Base-by-base conservation (phyloP, 2,888 invertebrate genomes). In the Eilema sororculum region DNA sequence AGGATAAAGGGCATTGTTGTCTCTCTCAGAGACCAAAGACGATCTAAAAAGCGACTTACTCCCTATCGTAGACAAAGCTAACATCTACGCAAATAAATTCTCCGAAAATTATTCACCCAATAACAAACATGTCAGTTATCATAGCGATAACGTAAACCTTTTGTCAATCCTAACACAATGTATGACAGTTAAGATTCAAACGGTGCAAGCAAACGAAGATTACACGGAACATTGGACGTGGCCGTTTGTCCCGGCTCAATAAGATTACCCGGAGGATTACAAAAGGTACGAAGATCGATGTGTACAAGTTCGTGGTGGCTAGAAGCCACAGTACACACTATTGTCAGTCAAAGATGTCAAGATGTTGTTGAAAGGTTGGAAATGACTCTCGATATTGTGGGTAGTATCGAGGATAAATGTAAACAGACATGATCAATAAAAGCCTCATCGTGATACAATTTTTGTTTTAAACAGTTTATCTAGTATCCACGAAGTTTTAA, bases 191-290 rank as follows among this genome's bases (percentile, higher is more conserved):
- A 65, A 65, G 30, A 65, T 65, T 74, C 67, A 76, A 80, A 79
- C 74, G 70, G 71, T 69, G 72, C 69, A 75, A 72, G 68, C 70
- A 68, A 77, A 77, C 63, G 41, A 71, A 78, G 82, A 84, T 87
- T 84, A 87, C 80, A 82, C 82, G 75, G 77, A 80, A 78, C 85
- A 81, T 85, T 86, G 85, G 86, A 82, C 76, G 81, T 71, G 74
- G 79, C 73, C 83, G 86, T 88, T 89, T 84, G 86, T 88, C 85
- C 85, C 71, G 78, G 77, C 83, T 84, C 84, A 83, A 87, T 85
- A 81, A 87, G 86, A 89, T 89, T 87, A 84, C 86, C 81, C 81
- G 67, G 71, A 80, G 88, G 86, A 87, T 89, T 85, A 88, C 84
- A 85, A 83, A 83, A 82, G 85, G 78, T 81, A 84, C 71, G 73